These are phyloP conservation scores for Apodemia zela DNA, from an alignment of 2,888 invertebrate species.

Conservation along the genomic window DNA sequence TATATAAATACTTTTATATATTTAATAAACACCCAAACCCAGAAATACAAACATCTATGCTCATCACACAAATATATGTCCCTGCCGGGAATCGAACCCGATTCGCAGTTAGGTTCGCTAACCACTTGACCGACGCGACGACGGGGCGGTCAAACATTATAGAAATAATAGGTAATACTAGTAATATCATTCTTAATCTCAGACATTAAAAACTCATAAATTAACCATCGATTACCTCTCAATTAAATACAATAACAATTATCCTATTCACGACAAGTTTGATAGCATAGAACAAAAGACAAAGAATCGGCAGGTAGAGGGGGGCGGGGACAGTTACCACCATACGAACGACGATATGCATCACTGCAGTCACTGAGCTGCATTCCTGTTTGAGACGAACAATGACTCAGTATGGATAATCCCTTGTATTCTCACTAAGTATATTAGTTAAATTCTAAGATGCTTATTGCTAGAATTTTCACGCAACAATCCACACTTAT, in stretches of 20 bases:
- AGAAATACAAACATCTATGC: too few relatives aligned
- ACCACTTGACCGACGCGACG: too few relatives aligned
- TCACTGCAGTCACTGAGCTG: slow-evolving; percentile 73
- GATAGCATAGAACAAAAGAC: slow-evolving; percentile 47
- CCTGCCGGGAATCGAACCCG: too few relatives aligned
- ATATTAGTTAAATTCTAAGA: not conserved
- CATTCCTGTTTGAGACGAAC: slow-evolving; percentile 64
- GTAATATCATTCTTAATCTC: not conserved
- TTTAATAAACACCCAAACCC: too few relatives aligned
- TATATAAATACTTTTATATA: too few relatives aligned
- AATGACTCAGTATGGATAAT: slow-evolving; percentile 46
- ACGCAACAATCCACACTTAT: not conserved
- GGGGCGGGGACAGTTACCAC: slow-evolving; percentile 54
- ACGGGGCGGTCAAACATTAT: too few relatives aligned
- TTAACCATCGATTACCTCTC: not conserved
- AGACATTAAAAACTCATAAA: slow-evolving; percentile 5
- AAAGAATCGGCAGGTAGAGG: slow-evolving; percentile 52
- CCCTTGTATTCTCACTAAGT: slow-evolving; percentile 21
- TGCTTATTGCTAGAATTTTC: too few relatives aligned
- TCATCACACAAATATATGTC: too few relatives aligned
- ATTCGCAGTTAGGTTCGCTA: too few relatives aligned
- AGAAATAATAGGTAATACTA: not conserved
- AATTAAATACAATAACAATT: slow-evolving; percentile 16
- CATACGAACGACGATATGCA: slow-evolving; percentile 69
- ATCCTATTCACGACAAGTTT: slow-evolving; percentile 15